These are phyloP conservation scores for Hydroisotoma schaefferi DNA, from an alignment of 2,888 invertebrate genomes.

Conservation along the genomic window DNA sequence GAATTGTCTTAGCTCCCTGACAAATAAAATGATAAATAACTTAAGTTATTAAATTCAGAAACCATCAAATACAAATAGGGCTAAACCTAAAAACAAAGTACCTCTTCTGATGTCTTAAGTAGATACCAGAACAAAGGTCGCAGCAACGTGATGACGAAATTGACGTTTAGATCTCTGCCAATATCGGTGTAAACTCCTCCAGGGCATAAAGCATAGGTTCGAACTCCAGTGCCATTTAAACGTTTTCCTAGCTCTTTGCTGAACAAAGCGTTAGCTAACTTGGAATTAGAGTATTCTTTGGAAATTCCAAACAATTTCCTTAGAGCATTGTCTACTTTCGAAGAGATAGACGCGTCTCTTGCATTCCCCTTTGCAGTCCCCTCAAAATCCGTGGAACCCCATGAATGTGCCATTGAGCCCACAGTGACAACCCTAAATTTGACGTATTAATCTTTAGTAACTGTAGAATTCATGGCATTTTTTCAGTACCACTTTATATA, in stretches of 20 bases:
- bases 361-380: constrained; percentile 48
- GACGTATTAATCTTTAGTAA: constrained; percentile 18
- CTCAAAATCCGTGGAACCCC: constrained; percentile 49
- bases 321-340: too few relatives aligned
- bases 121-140: constrained; percentile 23
- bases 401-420: constrained; percentile 52
- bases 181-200: constrained; percentile 39
- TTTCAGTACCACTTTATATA: neutral
- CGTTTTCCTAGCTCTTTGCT: constrained; percentile 50
- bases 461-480: constrained; percentile 1
- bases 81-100: neutral
- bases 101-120: constrained; percentile 28
- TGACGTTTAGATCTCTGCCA: constrained; percentile 22
- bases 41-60: neutral
- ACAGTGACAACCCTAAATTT: constrained; percentile 53
- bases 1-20: constrained; percentile 73
- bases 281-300: constrained; percentile 51
- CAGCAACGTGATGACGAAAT: constrained; percentile 1
- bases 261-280: constrained; percentile 52
- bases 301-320: neutral
- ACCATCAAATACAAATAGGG: neutral
- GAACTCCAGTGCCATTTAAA: constrained; percentile 48
- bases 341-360: neutral
- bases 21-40: constrained; percentile 3
- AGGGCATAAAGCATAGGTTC: constrained; percentile 37